These are phyloP conservation scores for Iselma pallidipennis DNA, from an alignment of 2,888 invertebrate genomes.

Conservation along the genomic window DNA sequence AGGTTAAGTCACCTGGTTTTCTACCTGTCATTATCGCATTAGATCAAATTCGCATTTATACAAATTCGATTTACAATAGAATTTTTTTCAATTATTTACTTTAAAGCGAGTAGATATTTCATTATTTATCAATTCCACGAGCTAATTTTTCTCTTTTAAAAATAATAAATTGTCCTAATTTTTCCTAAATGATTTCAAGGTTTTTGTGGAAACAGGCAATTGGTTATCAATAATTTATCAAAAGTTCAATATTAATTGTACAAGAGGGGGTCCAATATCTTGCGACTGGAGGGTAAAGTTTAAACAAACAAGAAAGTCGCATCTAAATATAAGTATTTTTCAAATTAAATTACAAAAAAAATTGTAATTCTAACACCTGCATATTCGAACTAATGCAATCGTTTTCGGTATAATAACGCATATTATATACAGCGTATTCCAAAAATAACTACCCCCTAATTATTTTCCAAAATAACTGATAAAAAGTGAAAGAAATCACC, in stretches of 20 bases:
- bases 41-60: not conserved
- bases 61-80: not conserved
- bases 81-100: not conserved
- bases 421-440: not conserved
- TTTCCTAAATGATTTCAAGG: not conserved
- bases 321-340: not conserved
- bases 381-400: not conserved
- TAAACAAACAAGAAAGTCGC: conserved; percentile 8
- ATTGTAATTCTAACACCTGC: not conserved
- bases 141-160: too few relatives aligned
- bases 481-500: not conserved
- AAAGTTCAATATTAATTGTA: conserved; percentile 9
- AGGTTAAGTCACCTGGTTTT: not conserved
- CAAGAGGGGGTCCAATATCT: conserved; percentile 17
- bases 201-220: not conserved
- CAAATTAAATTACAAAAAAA: not conserved
- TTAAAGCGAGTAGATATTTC: not conserved
- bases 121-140: too few relatives aligned
- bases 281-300: conserved; percentile 11
- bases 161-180: too few relatives aligned
- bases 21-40: not conserved
- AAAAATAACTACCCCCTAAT: not conserved
- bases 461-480: not conserved
- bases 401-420: too few relatives aligned
- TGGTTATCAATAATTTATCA: conserved; percentile 12